A percentile compares a stretch with the other conserved stretches of the same genome.
Evolutionary conservation across 2,888 invertebrate genomes (phyloP).

Genomic region (Phyllotreta cruciferae): DNA sequence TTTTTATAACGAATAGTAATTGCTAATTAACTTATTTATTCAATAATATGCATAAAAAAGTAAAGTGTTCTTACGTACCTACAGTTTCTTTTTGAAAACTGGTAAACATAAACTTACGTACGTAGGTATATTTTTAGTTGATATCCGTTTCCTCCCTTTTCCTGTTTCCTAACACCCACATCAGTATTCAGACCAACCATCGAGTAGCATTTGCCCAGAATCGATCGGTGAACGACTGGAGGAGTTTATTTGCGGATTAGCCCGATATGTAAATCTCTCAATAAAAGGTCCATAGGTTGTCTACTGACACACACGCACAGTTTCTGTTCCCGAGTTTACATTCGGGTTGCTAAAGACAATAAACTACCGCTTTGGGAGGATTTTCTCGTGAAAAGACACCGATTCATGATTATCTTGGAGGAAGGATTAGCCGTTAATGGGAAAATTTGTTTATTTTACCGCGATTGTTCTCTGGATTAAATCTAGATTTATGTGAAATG

Average conservation of each 20-base stretch:
- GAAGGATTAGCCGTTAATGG: constrained; percentile 11
- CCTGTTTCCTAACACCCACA: not conserved
- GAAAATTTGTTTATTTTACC: constrained; percentile 3
- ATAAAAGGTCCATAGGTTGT: constrained; percentile 26
- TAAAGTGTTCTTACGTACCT: not conserved
- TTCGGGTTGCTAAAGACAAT: constrained; percentile 9
- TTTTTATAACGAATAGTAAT: not conserved
- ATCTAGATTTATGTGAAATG: not conserved
- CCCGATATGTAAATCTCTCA: constrained; percentile 45
- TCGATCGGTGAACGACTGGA: constrained; percentile 47
- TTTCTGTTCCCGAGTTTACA: constrained; percentile 16
- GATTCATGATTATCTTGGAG: constrained; percentile 7
- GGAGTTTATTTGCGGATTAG: constrained; percentile 50
- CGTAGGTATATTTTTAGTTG: no score
- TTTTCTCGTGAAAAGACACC: constrained; percentile 5
- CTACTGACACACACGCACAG: constrained; percentile 22
- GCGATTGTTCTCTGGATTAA: not conserved
- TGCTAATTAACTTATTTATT: not conserved
- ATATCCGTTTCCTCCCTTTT: not conserved
- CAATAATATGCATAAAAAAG: not conserved
- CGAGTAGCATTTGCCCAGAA: constrained; percentile 27
- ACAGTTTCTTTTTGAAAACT: not conserved
- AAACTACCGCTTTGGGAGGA: constrained; percentile 6
- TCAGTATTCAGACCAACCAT: constrained; percentile 25
- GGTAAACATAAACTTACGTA: not conserved